Evolutionary conservation across 2,888 invertebrate species (phyloP), one percentile per base, ranked within the genome.

Genomic region (Caenorhabditis becei): DNA sequence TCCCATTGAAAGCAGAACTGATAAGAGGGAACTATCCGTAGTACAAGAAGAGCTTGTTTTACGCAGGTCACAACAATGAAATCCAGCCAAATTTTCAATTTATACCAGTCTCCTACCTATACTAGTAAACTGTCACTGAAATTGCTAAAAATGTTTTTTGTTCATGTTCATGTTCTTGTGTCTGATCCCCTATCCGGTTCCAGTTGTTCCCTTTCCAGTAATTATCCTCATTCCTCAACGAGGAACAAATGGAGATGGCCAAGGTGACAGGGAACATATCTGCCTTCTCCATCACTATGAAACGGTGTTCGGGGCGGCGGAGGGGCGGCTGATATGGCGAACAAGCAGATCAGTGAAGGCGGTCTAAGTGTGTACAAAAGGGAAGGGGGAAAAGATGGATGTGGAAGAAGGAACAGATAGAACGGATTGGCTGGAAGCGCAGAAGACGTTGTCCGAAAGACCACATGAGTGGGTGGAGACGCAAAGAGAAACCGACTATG

Each of bases 271-370:
- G 75, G 75, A 75, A 75, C 75, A 66, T 61, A 53, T 61, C 53
- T 59, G 44, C 35, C 5, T n/a, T 58, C 49, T 58, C 24, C 63
- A 47, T 72, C 61, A 28, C 32, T 54, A 54, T 63, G 44, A 74
- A 74, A 61, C 66, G 75, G 75, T 75, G 75, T 75, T 75, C 75
- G 11, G 7, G 7, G 10, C 32, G 26, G 24, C 14, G 58, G 16
- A 16, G 16, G 44, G 32, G 47, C 47, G 5, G n/a, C 49, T 72
- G 75, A 75, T 75, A 75, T 61, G 66, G 66, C 23, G 75, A 53
- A 75, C 53, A 75, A 61, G 75, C 75, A 51, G 75, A 75, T 75
- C 75, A 75, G 51, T 75, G 53, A 49, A 58, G 74, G 65, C 65
- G 65, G 59, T 56, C 63, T 65, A 26, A 49, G 54, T 58, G 72